phyloP scores from a whole-genome alignment of 2,113 vertebrate genomes.

The Entelurus aequoreus region DNA sequence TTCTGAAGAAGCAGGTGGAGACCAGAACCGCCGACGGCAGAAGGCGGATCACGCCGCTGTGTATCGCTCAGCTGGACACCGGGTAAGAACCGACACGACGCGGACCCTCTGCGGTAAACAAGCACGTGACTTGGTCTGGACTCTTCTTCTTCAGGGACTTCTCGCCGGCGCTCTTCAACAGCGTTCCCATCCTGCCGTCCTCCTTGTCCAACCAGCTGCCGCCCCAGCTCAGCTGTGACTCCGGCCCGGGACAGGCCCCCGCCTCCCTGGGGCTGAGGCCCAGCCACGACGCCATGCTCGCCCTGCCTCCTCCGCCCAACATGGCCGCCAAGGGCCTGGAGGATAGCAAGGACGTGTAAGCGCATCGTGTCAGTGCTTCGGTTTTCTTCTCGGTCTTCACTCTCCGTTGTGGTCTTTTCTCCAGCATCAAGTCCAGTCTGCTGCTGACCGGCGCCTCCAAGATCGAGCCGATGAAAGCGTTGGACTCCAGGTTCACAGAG shows the following conservation, averaged over 20 bases:
- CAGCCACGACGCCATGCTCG: conserved; percentile 74
- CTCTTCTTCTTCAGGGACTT: conserved; percentile 79
- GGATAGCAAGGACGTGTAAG: conserved; percentile 85
- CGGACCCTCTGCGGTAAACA: neutral
- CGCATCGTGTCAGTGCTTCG: no score
- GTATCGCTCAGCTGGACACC: conserved; percentile 97
- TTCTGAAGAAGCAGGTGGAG: conserved; percentile 98
- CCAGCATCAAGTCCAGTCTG: conserved; percentile 71
- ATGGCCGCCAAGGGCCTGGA: conserved; percentile 73
- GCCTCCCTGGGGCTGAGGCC: conserved; percentile 79
- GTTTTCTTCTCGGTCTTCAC: no score
- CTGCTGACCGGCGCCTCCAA: conserved; percentile 85
- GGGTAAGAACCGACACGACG: conserved; percentile 69
- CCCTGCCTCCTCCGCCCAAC: conserved; percentile 52
- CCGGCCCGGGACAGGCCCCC: conserved; percentile 68
- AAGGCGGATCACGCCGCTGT: conserved; percentile 93
- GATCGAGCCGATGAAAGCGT: conserved; percentile 95
- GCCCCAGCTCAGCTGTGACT: conserved; percentile 86
- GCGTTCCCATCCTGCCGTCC: conserved; percentile 86
- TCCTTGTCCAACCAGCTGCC: conserved; percentile 86
- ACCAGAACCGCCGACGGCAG: conserved; percentile 92
- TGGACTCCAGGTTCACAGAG: conserved; percentile 96
- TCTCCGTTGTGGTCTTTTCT: neutral
- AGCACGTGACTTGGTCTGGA: neutral
- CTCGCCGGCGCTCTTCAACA: conserved; percentile 97